Evolutionary conservation across 92 coral and sea anemone genomes (phyloP).

Genomic region (Porites lobata): DNA sequence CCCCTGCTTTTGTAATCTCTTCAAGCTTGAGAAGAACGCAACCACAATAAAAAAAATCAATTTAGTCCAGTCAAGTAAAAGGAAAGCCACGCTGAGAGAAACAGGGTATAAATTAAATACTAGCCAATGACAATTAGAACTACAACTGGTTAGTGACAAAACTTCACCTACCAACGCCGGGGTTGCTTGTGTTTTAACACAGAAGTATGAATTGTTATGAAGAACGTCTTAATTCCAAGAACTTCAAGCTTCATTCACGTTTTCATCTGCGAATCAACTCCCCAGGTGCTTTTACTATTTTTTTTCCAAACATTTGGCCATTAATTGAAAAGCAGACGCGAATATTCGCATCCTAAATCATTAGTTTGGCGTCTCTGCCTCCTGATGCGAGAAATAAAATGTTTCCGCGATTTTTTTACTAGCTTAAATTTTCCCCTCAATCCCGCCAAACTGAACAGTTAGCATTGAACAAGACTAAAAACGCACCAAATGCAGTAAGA

Average conservation of each 20-base stretch:
- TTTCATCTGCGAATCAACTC: constrained; percentile 14
- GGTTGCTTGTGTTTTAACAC: constrained; percentile 15
- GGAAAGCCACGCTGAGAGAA: constrained; percentile 30
- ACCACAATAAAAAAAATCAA: neutral
- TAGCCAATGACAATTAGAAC: constrained; percentile 25
- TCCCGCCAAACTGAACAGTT: neutral
- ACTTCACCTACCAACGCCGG: neutral
- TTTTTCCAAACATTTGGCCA: constrained; percentile 1
- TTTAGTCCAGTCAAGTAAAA: neutral
- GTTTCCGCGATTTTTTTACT: neutral
- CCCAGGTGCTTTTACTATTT: constrained; percentile 27
- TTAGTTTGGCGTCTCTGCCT: constrained; percentile 31
- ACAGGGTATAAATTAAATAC: neutral
- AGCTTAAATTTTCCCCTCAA: neutral
- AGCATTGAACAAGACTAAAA: neutral
- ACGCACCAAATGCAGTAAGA: neutral
- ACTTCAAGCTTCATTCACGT: constrained; percentile 1
- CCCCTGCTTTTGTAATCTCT: neutral
- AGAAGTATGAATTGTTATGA: constrained; percentile 2
- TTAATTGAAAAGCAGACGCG: constrained; percentile 41
- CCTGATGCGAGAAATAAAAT: constrained; percentile 16
- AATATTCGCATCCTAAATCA: neutral
- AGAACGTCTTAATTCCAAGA: constrained; percentile 10
- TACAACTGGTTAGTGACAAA: constrained; percentile 24
- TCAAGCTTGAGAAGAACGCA: neutral